Evolutionary conservation across 2,888 invertebrate species (phyloP).

Genomic region (Drosophila anomalata): DNA sequence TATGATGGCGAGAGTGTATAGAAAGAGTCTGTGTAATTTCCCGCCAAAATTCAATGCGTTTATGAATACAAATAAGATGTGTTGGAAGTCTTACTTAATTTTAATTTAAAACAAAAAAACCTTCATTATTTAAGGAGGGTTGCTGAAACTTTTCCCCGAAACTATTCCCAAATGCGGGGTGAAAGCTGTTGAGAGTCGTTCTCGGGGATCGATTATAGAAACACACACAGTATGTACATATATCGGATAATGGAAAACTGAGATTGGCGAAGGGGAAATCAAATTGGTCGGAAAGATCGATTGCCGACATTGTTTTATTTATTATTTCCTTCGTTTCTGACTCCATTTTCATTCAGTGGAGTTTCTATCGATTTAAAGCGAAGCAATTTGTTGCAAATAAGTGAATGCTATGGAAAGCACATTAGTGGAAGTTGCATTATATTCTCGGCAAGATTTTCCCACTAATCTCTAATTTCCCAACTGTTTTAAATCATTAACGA

Average conservation of each 20-base stretch:
- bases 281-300: slow-evolving; percentile 20
- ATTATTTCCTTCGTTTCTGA: slow-evolving; percentile 27
- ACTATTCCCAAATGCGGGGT: neutral
- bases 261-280: slow-evolving; percentile 6
- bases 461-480: neutral
- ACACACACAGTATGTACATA: neutral
- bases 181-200: slow-evolving; percentile 24
- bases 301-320: slow-evolving; percentile 29
- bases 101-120: no score
- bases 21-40: no score
- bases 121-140: no score
- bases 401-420: neutral
- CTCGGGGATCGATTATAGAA: slow-evolving; percentile 8
- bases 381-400: slow-evolving; percentile 13
- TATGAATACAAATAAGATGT: no score
- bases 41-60: no score
- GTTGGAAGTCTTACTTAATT: no score
- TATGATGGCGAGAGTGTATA: no score
- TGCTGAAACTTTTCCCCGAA: no score
- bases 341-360: slow-evolving; percentile 21
- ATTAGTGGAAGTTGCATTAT: neutral
- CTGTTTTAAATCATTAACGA: neutral
- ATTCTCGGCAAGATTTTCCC: neutral
- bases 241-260: slow-evolving; percentile 9
- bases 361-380: slow-evolving; percentile 15